Evolutionary conservation across 2,113 vertebrate genomes (phyloP), one percentile per base, ranked within the genome.

Genomic region (Muscicapa adusta): DNA sequence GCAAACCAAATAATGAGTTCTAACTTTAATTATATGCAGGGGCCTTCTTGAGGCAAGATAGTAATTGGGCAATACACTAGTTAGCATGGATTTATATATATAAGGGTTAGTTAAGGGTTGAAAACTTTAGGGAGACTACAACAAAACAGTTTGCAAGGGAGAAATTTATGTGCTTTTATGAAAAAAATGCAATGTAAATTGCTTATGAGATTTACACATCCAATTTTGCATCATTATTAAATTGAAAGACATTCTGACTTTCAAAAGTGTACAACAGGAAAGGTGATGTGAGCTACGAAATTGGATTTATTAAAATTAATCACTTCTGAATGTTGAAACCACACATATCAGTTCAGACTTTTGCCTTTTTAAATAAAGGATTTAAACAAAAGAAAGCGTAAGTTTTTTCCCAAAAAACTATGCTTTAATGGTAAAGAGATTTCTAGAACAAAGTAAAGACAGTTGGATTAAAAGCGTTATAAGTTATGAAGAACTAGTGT

Each of bases 231-330:
- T 25, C 9, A 17, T 91, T 91, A 91, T 94, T 85, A 74, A 89
- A 78, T 78, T 87, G 61, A 85, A 91, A 92, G 50, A 14, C 43
- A 56, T 28, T 61, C 16, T 62, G 76, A 75, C 14, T 85, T 94
- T 93, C 53, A 42, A 65, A 93, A 94, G n/a, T 79, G 62, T 53
- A 78, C 65, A 84, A 81, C 87, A 91, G 61, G 42, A 74, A 89
- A 92, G 77, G 73, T 85, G 84, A 95, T 6, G 20, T 75, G 56
- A 89, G 16, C 34, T 51, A 54, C 89, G 38, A 61, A 54, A 66
- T 4, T 63, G 73, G 29, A 93, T 54, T 80, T 86, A 93, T 80
- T 88, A 76, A 85, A 88, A 83, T 62, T 77, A 96, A 92, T 66
- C 40, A 56, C 12, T 75, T 40, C n/a, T 78, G 57, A 75, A 66